Percentiles rank a stretch among this genome's conserved stretches.
These are phyloP conservation scores for Choloepus didactylus DNA, from an alignment of 2,797 vertebrate species.

Conservation along the genomic window DNA sequence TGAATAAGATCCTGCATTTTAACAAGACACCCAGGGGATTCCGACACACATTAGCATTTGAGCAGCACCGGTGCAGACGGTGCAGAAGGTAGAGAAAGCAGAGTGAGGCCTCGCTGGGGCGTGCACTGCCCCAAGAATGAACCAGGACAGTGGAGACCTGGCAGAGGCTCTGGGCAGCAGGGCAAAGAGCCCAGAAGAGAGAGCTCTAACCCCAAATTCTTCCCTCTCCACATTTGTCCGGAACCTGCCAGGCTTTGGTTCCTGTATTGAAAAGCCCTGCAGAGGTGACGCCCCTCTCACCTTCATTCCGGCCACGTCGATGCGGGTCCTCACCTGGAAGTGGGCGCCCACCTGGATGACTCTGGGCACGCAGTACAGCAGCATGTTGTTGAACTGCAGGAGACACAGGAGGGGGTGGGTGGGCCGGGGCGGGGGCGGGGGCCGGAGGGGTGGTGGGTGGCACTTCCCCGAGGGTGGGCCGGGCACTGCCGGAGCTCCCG, in stretches of 20 bases:
- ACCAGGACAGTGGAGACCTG: neutral
- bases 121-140: neutral
- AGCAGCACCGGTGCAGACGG: neutral
- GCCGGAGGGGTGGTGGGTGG: fast-evolving
- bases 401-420: neutral
- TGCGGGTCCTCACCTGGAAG: slow-evolving; percentile 92
- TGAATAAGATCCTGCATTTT: neutral
- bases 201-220: neutral
- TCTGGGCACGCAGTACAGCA: slow-evolving; percentile 93
- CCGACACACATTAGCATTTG: fast-evolving
- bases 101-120: fast-evolving
- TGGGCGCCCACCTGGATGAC: slow-evolving; percentile 93
- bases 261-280: neutral
- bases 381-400: slow-evolving; percentile 95
- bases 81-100: neutral
- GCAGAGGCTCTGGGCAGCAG: neutral
- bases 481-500: fast-evolving
- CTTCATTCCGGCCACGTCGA: slow-evolving; percentile 92
- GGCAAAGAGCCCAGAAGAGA: neutral
- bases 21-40: neutral
- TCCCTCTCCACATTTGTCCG: fast-evolving
- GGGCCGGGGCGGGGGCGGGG: neutral
- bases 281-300: slow-evolving; percentile 84
- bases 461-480: neutral
- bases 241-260: neutral